phyloP scores from a whole-genome alignment of 1,140 invertebrate species.

The Portunus trituberculatus region DNA sequence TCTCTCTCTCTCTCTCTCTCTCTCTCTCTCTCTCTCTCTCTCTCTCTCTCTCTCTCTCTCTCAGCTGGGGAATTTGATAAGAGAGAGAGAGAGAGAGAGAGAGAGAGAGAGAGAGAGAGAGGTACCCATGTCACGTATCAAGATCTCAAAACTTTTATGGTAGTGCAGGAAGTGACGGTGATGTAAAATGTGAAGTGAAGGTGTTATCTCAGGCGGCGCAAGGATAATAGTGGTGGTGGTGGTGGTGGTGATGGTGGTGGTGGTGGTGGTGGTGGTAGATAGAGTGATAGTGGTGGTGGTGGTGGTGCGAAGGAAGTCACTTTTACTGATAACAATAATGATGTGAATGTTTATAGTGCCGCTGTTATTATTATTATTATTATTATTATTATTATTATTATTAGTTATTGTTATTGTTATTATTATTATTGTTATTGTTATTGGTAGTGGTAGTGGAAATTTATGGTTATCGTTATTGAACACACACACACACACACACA shows the following conservation, averaged over 20 bases:
- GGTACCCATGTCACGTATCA: background rate
- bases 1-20: constrained; percentile 49
- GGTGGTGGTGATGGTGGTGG: background rate
- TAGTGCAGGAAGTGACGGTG: background rate
- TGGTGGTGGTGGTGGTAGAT: background rate
- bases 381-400: too few species aligned
- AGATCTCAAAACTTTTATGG: background rate
- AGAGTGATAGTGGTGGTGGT: background rate
- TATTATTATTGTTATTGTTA: too few species aligned
- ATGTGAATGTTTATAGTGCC: background rate
- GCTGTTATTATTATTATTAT: too few species aligned
- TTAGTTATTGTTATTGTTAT: too few species aligned
- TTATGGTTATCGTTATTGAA: too few species aligned
- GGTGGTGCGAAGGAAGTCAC: background rate
- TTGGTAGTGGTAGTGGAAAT: too few species aligned
- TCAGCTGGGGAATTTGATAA: background rate
- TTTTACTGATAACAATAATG: background rate
- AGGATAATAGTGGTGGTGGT: background rate
- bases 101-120: constrained; percentile 11
- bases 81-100: constrained; percentile 28
- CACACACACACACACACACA: too few species aligned
- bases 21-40: constrained; percentile 57
- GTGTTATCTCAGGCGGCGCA: background rate
- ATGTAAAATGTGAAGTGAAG: background rate
- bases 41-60: constrained; percentile 61